A percentile compares a stretch with the other conserved stretches of the same genome.
Evolutionary conservation across 2,888 invertebrate genomes (phyloP).

Genomic region (Myathropa florea): DNA sequence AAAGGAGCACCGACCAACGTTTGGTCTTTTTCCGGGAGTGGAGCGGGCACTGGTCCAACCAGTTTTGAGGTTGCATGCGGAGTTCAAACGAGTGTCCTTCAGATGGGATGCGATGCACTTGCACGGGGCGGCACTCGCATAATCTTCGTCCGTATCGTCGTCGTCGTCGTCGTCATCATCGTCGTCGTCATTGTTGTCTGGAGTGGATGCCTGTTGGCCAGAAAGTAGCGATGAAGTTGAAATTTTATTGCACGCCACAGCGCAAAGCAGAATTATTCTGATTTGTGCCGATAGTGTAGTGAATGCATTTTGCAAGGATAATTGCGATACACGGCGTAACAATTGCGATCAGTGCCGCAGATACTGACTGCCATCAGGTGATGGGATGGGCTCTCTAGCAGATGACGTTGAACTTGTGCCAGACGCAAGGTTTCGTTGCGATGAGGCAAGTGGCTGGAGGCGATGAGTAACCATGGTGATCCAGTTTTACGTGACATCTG

Average conservation of each 20-base stretch:
- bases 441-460: too few species aligned
- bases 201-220: neutral
- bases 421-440: too few species aligned
- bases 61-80: conserved; percentile 17
- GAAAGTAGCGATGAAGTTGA: conserved; percentile 23
- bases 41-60: conserved; percentile 50
- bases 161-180: neutral
- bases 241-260: conserved; percentile 30
- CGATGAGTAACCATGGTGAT: too few species aligned
- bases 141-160: neutral
- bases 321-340: conserved; percentile 53
- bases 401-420: neutral
- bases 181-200: conserved; percentile 37
- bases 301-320: conserved; percentile 66
- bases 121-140: neutral
- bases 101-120: conserved; percentile 42
- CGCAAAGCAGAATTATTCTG: conserved; percentile 7
- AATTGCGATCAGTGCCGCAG: conserved; percentile 52
- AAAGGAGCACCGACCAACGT: conserved; percentile 24
- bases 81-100: conserved; percentile 49
- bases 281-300: conserved; percentile 49
- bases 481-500: too few species aligned
- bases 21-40: conserved; percentile 35
- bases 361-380: too few species aligned
- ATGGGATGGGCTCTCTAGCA: neutral